Evolutionary conservation across 2,888 invertebrate species (phyloP).

Genomic region (Apotomis turbidana): DNA sequence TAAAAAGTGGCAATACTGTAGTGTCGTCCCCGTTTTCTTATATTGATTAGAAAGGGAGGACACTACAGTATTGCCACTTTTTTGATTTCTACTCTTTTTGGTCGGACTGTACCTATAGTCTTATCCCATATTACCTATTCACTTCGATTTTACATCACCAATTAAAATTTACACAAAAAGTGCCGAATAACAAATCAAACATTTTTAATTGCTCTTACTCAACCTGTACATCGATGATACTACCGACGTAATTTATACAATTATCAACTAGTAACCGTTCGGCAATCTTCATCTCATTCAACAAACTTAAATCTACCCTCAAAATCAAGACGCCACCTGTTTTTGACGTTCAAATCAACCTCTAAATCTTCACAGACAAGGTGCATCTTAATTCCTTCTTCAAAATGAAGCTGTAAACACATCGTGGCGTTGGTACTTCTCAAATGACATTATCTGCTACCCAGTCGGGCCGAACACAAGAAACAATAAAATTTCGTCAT

Average conservation of each 20-base stretch:
- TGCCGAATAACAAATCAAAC: conserved; percentile 9
- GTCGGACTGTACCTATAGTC: too few species aligned
- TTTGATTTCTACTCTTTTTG: too few species aligned
- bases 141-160: not conserved
- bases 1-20: too few species aligned
- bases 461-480: conserved; percentile 68
- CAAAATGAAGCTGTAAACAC: not conserved
- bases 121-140: too few species aligned
- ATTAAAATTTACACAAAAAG: conserved; percentile 5
- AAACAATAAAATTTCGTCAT: conserved; percentile 75
- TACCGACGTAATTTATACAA: conserved; percentile 47
- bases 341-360: not conserved
- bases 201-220: conserved; percentile 14
- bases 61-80: too few species aligned
- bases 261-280: conserved; percentile 46
- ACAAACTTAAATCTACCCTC: not conserved
- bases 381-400: not conserved
- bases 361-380: not conserved
- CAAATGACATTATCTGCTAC: conserved; percentile 73
- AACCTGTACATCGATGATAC: conserved; percentile 17
- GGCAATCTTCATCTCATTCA: conserved; percentile 47
- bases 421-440: conserved; percentile 47
- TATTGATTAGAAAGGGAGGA: too few species aligned
- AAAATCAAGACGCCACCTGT: conserved; percentile 9
- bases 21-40: too few species aligned